phyloP scores from a whole-genome alignment of 1,140 invertebrate species.

The Bombus soroeensis region DNA sequence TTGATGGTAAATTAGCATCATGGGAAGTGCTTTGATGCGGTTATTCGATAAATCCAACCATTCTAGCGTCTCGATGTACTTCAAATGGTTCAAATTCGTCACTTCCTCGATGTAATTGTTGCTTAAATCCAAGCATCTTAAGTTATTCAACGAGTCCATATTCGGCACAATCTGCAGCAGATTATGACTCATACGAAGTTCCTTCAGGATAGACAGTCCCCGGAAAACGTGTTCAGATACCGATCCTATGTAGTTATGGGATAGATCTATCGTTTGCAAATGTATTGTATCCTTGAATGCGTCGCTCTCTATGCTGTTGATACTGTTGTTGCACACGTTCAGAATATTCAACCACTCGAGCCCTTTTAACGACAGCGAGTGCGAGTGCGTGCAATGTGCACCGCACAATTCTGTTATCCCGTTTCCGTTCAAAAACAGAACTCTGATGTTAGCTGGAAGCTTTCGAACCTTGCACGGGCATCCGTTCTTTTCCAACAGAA shows the following conservation, averaged over 20 bases:
- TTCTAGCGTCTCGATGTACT: conserved; percentile 59
- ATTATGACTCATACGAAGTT: conserved; percentile 73
- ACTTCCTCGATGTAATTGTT: conserved; percentile 71
- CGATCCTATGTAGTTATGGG: conserved; percentile 65
- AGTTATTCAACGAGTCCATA: conserved; percentile 44
- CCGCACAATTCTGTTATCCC: conserved; percentile 66
- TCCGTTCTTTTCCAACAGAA: conserved; percentile 73
- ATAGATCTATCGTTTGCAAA: conserved; percentile 69
- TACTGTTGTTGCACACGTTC: conserved; percentile 69
- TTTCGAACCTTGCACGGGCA: conserved; percentile 62
- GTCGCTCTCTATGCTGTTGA: conserved; percentile 60
- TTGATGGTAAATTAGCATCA: neutral
- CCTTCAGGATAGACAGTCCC: conserved; percentile 34
- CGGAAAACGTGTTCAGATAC: conserved; percentile 56
- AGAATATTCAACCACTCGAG: conserved; percentile 63
- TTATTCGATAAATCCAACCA: conserved; percentile 67
- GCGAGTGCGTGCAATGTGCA: conserved; percentile 48
- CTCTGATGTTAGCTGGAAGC: conserved; percentile 48
- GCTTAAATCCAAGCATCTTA: conserved; percentile 69
- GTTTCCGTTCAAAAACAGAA: conserved; percentile 71
- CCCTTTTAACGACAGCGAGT: conserved; percentile 56
- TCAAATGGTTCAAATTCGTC: conserved; percentile 46
- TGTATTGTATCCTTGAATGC: conserved; percentile 65
- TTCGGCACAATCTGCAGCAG: conserved; percentile 54
- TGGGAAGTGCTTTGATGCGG: conserved; percentile 68